Percentiles rank a stretch among this genome's conserved stretches.
Evolutionary conservation across 2,888 invertebrate species (phyloP).

Genomic region (Drosophila borborema): DNA sequence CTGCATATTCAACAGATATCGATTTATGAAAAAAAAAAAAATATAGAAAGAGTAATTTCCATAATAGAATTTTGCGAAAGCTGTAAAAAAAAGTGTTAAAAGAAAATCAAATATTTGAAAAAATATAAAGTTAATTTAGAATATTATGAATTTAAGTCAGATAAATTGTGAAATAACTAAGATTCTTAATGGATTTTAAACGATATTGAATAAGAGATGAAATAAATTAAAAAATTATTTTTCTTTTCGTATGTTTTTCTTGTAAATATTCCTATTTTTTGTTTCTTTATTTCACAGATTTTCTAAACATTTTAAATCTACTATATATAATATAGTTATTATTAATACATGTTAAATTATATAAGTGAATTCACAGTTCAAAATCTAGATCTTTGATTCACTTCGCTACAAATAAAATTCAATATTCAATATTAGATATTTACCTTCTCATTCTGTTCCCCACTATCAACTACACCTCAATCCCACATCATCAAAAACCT

Average conservation of each 20-base stretch:
- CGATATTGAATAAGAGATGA: background rate
- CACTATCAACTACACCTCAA: background rate
- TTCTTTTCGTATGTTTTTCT: too few relatives aligned
- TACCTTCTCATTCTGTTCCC: background rate
- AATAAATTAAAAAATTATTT: too few relatives aligned
- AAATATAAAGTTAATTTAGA: background rate
- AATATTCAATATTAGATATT: background rate
- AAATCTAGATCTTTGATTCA: rapidly evolving
- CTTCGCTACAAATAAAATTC: background rate
- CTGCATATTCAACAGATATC: constrained; percentile 5
- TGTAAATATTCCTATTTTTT: too few relatives aligned
- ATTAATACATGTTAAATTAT: too few relatives aligned
- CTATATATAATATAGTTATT: too few relatives aligned
- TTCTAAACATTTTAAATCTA: too few relatives aligned
- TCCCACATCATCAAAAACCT: background rate
- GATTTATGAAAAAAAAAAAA: background rate
- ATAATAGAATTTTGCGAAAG: background rate
- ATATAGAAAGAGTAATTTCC: background rate
- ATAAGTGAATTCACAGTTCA: background rate
- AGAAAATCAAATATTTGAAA: background rate
- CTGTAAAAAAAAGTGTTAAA: background rate
- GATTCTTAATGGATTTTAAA: background rate
- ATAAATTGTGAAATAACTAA: background rate
- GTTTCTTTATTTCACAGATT: too few relatives aligned
- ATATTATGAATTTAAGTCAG: background rate